Evolutionary conservation across 2,888 invertebrate genomes (phyloP).

Genomic region (Dicycla oo): DNA sequence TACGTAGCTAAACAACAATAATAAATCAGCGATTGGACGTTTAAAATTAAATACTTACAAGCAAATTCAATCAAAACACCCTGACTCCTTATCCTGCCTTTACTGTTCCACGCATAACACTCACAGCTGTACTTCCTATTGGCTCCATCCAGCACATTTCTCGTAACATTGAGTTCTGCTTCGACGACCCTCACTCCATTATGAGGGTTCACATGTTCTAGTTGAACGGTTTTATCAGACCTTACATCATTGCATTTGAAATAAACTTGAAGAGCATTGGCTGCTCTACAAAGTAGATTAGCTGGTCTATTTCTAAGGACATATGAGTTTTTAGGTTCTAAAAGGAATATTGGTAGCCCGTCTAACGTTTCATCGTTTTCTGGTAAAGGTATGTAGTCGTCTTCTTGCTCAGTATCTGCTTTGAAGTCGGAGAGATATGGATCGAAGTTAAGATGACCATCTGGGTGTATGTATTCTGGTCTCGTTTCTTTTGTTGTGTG

Average conservation of each 20-base stretch:
- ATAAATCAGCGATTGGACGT: neutral
- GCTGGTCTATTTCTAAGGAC: slow-evolving; percentile 97
- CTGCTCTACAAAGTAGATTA: slow-evolving; percentile 96
- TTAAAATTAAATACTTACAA: slow-evolving; percentile 92
- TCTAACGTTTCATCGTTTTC: slow-evolving; percentile 92
- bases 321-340: slow-evolving; percentile 96
- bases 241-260: slow-evolving; percentile 95
- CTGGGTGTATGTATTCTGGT: slow-evolving; percentile 87
- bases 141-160: slow-evolving; percentile 95
- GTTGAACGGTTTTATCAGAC: slow-evolving; percentile 90
- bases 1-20: neutral
- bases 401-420: slow-evolving; percentile 85
- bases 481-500: slow-evolving; percentile 84
- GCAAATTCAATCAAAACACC: slow-evolving; percentile 95
- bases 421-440: slow-evolving; percentile 86
- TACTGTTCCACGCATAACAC: slow-evolving; percentile 96
- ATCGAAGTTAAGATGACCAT: slow-evolving; percentile 84
- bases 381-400: slow-evolving; percentile 87
- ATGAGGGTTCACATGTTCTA: slow-evolving; percentile 95
- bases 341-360: slow-evolving; percentile 95
- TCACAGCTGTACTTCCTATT: slow-evolving; percentile 96
- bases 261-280: slow-evolving; percentile 95
- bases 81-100: slow-evolving; percentile 94
- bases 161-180: slow-evolving; percentile 93
- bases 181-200: slow-evolving; percentile 94